A percentile compares a stretch with the other conserved stretches of the same genome.
Evolutionary conservation across 2,888 invertebrate species (phyloP).

Genomic region (Rhingia rostrata): DNA sequence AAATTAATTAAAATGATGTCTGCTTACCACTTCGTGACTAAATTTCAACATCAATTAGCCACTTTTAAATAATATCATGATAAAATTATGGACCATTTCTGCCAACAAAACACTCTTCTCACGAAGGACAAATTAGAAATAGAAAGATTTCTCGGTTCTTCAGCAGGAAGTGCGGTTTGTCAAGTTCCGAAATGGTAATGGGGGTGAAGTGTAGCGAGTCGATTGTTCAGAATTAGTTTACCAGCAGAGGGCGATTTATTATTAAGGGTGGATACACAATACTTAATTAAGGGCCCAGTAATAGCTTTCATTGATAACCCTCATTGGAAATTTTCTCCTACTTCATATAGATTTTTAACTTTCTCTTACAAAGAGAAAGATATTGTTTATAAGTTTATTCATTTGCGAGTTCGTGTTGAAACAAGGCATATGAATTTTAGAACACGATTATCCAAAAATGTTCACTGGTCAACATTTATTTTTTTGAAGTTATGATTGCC

Average conservation of each 20-base stretch:
- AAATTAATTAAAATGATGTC: too few species aligned
- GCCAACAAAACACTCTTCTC: background rate
- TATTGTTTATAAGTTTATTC: too few species aligned
- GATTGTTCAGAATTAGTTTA: background rate
- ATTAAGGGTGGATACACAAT: background rate
- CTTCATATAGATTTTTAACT: too few species aligned
- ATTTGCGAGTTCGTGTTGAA: too few species aligned
- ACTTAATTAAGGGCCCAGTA: background rate
- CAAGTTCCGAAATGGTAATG: conserved; percentile 33
- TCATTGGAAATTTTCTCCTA: too few species aligned
- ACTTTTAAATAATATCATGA: background rate
- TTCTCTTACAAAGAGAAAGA: too few species aligned
- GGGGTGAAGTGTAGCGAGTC: background rate
- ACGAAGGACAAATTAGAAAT: conserved; percentile 8
- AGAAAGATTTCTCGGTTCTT: background rate
- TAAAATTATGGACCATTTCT: background rate
- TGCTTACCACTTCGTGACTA: too few species aligned
- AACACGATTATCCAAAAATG: too few species aligned
- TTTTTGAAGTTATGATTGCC: too few species aligned
- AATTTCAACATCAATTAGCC: background rate
- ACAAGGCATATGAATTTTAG: too few species aligned
- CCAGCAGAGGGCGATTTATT: conserved; percentile 8
- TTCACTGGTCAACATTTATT: too few species aligned
- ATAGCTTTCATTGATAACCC: background rate
- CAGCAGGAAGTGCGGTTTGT: conserved; percentile 28